Base-by-base conservation (phyloP, 1,140 invertebrate genomes). In the Amyelois transitella region DNA sequence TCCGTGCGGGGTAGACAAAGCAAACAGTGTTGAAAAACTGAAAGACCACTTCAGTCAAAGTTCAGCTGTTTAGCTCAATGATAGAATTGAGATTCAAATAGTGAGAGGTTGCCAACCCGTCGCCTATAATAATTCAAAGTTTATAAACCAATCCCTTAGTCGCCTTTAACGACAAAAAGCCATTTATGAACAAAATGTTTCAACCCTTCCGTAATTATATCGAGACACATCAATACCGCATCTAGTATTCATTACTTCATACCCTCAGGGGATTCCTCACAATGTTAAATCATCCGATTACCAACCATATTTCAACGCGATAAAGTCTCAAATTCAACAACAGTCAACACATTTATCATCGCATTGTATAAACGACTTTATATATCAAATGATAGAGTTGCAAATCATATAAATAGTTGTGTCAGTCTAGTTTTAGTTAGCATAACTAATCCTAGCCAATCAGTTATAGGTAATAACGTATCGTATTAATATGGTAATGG, bases 401-500 rank as follows among this genome's bases (percentile, higher is more conserved):
- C n/a, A 14, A 38, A 38, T 38, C n/a, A 38, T 14, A 38, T 14
- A 38, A 38, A 38, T 8, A 38, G 10, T 57, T 45, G 43, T n/a
- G n/a, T 38, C 57, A 53, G 57, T 51, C 53, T 53, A 59, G 57
- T 50, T 12, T 20, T 10, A 48, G 45, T 19, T 52, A 38, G 32
- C 32, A 38, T 38, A 38, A 12, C 53, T 55, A 49, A 55, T 38
- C 53, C 28, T 14, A 14, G 28, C 14, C 47, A 45, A 62, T 55
- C 57, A 56, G 32, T 58, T 53, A 53, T 25, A 17, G 24, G 21
- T 64, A 57, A 64, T 60, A 58, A 55, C 62, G 52, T 47, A 21
- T 53, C 55, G 52, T 53, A 64, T 64, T 64, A 58, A 58, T 64
- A 64, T 64, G 62, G 51, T 64, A 64, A 64, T 56, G 8, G 44